Conservation (phyloP, 2,888 invertebrate genomes). For the Chloromyia formosa region DNA sequence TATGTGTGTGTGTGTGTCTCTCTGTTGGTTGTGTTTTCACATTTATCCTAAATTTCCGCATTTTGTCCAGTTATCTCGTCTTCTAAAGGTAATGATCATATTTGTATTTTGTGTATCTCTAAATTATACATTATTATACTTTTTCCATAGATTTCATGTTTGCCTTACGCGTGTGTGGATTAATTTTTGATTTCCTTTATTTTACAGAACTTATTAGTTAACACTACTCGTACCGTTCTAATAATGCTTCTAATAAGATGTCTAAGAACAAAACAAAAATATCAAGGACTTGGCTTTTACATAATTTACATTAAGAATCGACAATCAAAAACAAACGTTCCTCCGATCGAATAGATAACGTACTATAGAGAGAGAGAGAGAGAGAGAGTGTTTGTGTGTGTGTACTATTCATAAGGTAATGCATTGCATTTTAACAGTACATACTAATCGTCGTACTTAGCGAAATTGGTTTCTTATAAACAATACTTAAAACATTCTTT, state of each 20-base stretch:
- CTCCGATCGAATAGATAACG: slow-evolving; percentile 18
- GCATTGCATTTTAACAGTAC: slow-evolving; percentile 33
- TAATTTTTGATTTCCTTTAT: background rate
- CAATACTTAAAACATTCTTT: slow-evolving; percentile 8
- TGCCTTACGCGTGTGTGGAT: background rate
- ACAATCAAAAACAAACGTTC: slow-evolving; percentile 1
- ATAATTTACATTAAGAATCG: slow-evolving; percentile 31
- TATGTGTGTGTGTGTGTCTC: no score
- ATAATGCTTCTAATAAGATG: slow-evolving; percentile 21
- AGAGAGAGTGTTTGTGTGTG: no score
- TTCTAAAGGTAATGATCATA: slow-evolving; percentile 20
- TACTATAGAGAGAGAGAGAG: background rate
- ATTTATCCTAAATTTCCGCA: slow-evolving; percentile 12
- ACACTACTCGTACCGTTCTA: slow-evolving; percentile 14
- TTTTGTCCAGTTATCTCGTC: background rate
- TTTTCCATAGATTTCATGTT: background rate
- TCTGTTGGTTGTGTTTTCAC: background rate
- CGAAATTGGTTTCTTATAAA: slow-evolving; percentile 16
- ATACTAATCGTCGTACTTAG: background rate
- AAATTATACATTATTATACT: slow-evolving; percentile 22
- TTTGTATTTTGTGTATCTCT: slow-evolving; percentile 19
- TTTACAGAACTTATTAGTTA: slow-evolving; percentile 25
- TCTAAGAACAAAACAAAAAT: slow-evolving; percentile 13
- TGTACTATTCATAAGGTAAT: background rate
- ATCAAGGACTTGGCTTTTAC: background rate